Base-by-base conservation (phyloP, 1,140 invertebrate species). In the Pseudobourletiella spinata region DNA sequence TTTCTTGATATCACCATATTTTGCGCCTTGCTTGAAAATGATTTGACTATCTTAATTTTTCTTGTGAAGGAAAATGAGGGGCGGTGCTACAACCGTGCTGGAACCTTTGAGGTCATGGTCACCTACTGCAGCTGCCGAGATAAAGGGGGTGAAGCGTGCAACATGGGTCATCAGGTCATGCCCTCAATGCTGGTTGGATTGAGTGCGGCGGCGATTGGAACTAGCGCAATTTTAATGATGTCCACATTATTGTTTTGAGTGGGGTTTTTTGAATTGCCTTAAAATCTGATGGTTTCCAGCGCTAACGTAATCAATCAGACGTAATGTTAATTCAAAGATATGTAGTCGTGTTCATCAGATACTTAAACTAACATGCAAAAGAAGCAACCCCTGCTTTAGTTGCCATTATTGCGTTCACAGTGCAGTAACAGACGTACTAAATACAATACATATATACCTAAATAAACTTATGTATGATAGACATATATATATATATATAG, bases 121-220 rank as follows among this genome's bases (percentile, higher is more conserved):
- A 76, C 76, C 2, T 89, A 89, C 70, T 91, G 88, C 73, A 79
- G 85, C 25, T 90, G 88, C 71, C 83, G 82, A 62, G 79, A 79
- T 8, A 82, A 86, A 67, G 76, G 86, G 3, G 79, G 79, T 8
- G 82, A 86, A 67, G 76, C 86, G 3, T 91, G 88, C 75, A 91
- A 91, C 70, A 71, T 74, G 24, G 80, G n/a, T 3, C 18, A 39
- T 11, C 18, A 51, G 24, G 24, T 26, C 2, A 51, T 51, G 48
- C 48, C 48, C 25, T 8, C 14, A 24, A 25, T 25, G 4, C 6
- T 51, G 14, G 14, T 51, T 8, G 48, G 48, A 51, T 6, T 51
- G 48, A 51, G 48, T 26, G 8, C 28, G 48, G 28, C 24, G 24
- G 48, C 48, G 2, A 22, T 51, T 2, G 48, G 48, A 6, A 26